These are phyloP conservation scores for Pavo muticus DNA, from an alignment of 2,113 vertebrate genomes.

Conservation along the genomic window DNA sequence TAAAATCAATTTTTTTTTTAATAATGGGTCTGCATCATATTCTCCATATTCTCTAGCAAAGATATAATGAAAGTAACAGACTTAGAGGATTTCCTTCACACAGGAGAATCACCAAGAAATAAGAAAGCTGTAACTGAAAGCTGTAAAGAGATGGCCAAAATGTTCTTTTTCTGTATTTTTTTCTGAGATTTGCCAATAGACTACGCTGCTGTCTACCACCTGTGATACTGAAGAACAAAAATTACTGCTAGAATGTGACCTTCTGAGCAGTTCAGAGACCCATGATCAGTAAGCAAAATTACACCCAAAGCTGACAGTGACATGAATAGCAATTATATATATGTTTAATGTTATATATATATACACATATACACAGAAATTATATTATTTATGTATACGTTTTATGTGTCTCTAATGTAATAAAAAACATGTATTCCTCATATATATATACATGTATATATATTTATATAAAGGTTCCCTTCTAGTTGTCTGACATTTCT, in stretches of 20 bases:
- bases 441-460: no score
- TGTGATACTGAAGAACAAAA: neutral
- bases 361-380: neutral
- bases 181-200: neutral
- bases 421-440: neutral
- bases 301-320: neutral
- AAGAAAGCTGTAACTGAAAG: neutral
- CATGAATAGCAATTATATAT: neutral
- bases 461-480: neutral
- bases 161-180: neutral
- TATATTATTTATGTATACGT: neutral
- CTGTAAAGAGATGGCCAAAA: neutral
- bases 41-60: neutral
- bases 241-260: neutral
- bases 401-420: neutral
- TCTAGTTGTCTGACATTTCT: neutral
- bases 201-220: neutral
- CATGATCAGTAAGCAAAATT: neutral
- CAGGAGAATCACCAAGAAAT: neutral
- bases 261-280: neutral
- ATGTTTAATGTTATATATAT: neutral
- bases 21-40: neutral
- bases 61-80: neutral
- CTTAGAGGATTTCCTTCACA: neutral
- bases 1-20: neutral